Percentiles rank a stretch among this genome's conserved stretches.
Conservation (phyloP, 2,888 invertebrate species). For the Leptinotarsa peninsularis region DNA sequence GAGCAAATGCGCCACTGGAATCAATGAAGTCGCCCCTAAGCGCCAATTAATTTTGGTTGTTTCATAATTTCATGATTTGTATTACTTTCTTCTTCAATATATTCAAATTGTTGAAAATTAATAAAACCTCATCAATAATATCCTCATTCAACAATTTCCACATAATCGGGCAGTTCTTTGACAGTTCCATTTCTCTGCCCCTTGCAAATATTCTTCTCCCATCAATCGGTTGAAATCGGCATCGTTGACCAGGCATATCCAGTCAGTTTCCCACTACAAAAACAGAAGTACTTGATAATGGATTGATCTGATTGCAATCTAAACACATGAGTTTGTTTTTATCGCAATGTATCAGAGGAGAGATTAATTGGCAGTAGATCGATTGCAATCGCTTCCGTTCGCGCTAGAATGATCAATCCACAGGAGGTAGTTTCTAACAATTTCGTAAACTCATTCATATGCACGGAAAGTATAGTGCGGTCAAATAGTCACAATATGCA, state of each 20-base stretch:
- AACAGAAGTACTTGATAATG: neutral
- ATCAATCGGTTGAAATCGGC: neutral
- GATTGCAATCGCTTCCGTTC: conserved; percentile 6
- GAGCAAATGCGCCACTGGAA: no score
- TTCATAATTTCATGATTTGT: no score
- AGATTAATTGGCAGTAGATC: neutral
- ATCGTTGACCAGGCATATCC: neutral
- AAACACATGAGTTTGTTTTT: neutral
- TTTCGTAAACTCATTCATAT: neutral
- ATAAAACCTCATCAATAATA: no score
- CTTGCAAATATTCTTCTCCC: neutral
- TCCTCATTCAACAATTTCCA: no score
- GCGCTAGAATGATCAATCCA: conserved; percentile 8
- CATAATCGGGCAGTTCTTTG: no score
- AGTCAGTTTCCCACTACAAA: neutral
- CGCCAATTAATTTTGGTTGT: no score
- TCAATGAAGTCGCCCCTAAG: no score
- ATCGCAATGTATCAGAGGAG: neutral
- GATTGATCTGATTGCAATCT: neutral
- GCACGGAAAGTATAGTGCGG: neutral
- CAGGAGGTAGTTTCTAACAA: neutral
- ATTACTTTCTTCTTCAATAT: no score
- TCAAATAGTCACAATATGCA: neutral
- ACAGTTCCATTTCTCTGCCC: neutral
- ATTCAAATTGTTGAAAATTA: no score